Evolutionary conservation across 2,113 vertebrate species (phyloP).

Genomic region (Ciconia maguari): DNA sequence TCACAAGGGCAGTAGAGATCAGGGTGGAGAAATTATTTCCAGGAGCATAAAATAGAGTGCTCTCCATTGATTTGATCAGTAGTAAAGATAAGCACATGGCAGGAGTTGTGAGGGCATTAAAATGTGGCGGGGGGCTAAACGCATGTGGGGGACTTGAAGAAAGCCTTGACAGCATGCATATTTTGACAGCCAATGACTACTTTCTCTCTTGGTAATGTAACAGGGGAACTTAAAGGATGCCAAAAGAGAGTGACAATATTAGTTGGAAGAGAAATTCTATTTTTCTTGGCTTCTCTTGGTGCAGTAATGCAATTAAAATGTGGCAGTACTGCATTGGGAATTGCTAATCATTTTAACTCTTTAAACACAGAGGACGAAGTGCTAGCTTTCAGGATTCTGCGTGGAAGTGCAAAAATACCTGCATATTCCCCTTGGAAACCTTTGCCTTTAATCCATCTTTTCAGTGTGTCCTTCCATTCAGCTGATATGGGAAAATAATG

Average conservation of each 20-base stretch:
- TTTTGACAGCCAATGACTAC: not conserved
- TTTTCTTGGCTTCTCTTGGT: conserved; percentile 24
- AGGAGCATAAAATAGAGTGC: not conserved
- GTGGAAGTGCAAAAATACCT: not conserved
- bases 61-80: not conserved
- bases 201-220: not conserved
- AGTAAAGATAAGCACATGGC: not conserved
- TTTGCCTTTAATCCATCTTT: not conserved
- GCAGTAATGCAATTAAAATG: conserved; percentile 2
- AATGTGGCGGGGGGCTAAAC: not conserved
- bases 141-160: not conserved
- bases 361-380: not conserved
- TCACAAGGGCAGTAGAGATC: not conserved
- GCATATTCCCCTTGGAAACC: not conserved
- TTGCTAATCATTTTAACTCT: not conserved
- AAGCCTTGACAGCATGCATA: not conserved
- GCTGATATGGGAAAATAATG: not conserved
- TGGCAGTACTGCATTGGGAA: not conserved
- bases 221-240: not conserved
- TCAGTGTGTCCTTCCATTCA: not conserved
- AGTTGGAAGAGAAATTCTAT: not conserved
- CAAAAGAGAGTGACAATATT: not conserved
- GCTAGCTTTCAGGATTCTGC: not conserved
- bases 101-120: not conserved
- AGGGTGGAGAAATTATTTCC: not conserved